phyloP scores from a whole-genome alignment of 2,113 vertebrate genomes.

The Apaloderma vittatum region DNA sequence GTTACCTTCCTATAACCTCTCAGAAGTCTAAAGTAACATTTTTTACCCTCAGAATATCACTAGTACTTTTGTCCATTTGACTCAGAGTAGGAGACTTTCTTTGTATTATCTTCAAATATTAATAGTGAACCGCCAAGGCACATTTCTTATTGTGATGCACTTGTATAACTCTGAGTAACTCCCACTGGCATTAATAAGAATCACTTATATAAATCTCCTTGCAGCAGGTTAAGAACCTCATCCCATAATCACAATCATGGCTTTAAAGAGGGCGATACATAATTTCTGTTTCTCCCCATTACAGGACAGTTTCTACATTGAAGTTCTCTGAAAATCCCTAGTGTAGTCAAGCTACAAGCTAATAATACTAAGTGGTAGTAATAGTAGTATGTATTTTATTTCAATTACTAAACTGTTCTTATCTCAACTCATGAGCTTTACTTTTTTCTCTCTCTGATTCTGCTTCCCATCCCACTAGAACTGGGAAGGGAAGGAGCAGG shows the following conservation, averaged over 20 bases:
- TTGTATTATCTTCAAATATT: conserved; percentile 41
- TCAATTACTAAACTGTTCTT: not conserved
- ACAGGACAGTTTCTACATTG: not conserved
- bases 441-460: not conserved
- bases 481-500: not conserved
- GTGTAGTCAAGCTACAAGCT: not conserved
- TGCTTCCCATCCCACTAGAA: not conserved
- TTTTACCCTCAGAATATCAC: not conserved
- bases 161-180: conserved; percentile 40
- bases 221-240: conserved; percentile 22
- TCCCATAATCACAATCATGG: not conserved
- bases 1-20: not conserved
- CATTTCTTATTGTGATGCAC: conserved; percentile 46
- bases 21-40: not conserved
- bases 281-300: not conserved
- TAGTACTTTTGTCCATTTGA: not conserved
- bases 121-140: conserved; percentile 43
- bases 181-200: conserved; percentile 47
- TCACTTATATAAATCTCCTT: conserved; percentile 31
- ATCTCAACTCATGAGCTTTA: not conserved
- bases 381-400: not conserved
- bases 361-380: too few species aligned
- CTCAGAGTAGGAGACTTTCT: not conserved
- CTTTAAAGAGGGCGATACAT: not conserved
- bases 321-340: not conserved